These are phyloP conservation scores for Lydus trimaculatus DNA, from an alignment of 2,888 invertebrate genomes.

Conservation along the genomic window DNA sequence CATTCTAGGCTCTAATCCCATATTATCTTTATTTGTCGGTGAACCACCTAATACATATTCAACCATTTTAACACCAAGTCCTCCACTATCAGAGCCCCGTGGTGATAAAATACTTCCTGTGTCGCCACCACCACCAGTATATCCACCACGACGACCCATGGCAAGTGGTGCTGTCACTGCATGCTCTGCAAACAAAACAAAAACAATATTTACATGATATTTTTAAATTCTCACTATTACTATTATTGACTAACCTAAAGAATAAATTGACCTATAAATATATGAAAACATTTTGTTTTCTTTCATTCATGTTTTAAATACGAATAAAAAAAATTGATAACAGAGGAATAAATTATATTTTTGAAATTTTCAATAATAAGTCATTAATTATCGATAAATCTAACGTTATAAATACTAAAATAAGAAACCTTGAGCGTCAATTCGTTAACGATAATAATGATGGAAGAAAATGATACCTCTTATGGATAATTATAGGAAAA, in stretches of 20 bases:
- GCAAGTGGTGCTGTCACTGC: constrained; percentile 75
- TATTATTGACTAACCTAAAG: not conserved
- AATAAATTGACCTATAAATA: not conserved
- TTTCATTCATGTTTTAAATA: not conserved
- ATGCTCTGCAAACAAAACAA: constrained; percentile 64
- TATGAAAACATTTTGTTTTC: not conserved
- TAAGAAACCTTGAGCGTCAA: not conserved
- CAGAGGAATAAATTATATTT: not conserved
- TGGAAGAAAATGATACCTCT: too few species aligned
- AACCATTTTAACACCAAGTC: constrained; percentile 97
- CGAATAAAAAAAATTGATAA: not conserved
- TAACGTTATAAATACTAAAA: not conserved
- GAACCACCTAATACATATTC: constrained; percentile 96
- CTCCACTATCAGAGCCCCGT: constrained; percentile 81
- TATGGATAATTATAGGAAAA: too few species aligned
- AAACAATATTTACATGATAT: constrained; percentile 17
- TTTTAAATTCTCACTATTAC: not conserved
- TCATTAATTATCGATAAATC: not conserved
- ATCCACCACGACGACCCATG: constrained; percentile 76
- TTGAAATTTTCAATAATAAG: not conserved
- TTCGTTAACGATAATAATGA: not conserved
- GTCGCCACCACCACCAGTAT: constrained; percentile 64
- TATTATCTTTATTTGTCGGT: constrained; percentile 78
- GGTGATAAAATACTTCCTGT: constrained; percentile 74
- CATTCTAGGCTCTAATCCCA: constrained; percentile 70